Evolutionary conservation across 2,113 vertebrate species (phyloP).

Genomic region (Octodon degus): DNA sequence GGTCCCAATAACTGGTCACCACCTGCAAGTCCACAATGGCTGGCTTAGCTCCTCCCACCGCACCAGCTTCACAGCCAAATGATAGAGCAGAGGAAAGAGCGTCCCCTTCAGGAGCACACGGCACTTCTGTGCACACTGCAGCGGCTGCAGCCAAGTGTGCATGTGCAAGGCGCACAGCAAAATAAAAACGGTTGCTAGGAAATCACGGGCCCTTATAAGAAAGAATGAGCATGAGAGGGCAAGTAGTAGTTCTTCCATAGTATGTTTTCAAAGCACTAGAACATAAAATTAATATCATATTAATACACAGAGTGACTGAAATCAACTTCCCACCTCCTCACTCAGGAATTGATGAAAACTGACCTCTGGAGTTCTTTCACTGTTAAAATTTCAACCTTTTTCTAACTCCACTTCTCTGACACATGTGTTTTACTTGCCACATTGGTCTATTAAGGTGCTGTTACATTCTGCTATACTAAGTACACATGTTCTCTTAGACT

Average conservation of each 20-base stretch:
- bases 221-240: background rate
- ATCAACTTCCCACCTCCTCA: background rate
- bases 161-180: background rate
- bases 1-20: background rate
- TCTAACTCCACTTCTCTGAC: background rate
- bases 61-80: background rate
- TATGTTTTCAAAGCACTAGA: background rate
- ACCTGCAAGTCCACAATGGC: background rate
- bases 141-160: background rate
- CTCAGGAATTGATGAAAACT: background rate
- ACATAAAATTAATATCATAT: background rate
- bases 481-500: background rate
- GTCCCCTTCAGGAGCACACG: background rate
- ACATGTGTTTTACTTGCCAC: background rate
- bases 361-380: background rate
- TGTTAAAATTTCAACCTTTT: background rate
- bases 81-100: background rate
- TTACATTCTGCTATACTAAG: background rate
- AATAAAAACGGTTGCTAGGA: background rate
- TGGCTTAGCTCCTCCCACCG: background rate
- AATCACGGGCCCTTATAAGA: background rate
- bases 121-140: background rate
- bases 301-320: background rate
- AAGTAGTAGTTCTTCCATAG: background rate
- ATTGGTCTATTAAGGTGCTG: background rate